Percentiles rank a stretch among this genome's conserved stretches.
Evolutionary conservation across 2,888 invertebrate genomes (phyloP).

Genomic region (Choreutis nemorana): DNA sequence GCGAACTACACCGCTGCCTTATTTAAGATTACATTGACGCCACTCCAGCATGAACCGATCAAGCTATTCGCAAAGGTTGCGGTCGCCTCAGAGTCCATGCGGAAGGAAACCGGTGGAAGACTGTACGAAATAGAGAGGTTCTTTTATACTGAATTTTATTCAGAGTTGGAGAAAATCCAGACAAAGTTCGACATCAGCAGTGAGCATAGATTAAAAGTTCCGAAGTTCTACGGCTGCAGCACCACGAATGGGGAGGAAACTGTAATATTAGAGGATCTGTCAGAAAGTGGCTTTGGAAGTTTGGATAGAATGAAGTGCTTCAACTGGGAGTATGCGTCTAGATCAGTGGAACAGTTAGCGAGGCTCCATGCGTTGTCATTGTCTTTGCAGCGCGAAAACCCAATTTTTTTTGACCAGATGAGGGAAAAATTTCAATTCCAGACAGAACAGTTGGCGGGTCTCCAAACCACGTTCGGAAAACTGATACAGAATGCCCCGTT

Average conservation of each 20-base stretch:
- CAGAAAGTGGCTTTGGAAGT: conserved; percentile 3
- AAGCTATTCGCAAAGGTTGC: conserved; percentile 32
- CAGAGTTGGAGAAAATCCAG: conserved; percentile 6
- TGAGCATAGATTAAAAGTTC: conserved; percentile 4
- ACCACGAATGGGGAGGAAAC: conserved; percentile 4
- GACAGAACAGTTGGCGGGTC: no score
- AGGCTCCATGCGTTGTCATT: conserved; percentile 10
- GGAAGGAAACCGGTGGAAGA: conserved; percentile 14
- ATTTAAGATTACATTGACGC: conserved; percentile 16
- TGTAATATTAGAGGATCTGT: conserved; percentile 8
- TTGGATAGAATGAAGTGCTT: conserved; percentile 5
- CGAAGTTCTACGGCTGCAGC: conserved; percentile 7
- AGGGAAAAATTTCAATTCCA: conserved; percentile 2
- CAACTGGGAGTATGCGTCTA: conserved; percentile 8
- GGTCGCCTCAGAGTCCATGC: conserved; percentile 15
- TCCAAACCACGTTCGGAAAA: no score
- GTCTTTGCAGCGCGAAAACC: conserved; percentile 4
- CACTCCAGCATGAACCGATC: conserved; percentile 12
- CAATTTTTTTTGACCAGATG: conserved; percentile 2
- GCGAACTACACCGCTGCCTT: conserved; percentile 28
- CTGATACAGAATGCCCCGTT: conserved; percentile 2
- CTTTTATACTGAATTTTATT: conserved; percentile 6
- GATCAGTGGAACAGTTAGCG: conserved; percentile 7
- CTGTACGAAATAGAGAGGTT: conserved; percentile 21
- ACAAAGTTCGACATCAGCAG: conserved; percentile 3